Conservation (phyloP, 2,113 vertebrate species). For the Chaetorhynchus papuensis region DNA sequence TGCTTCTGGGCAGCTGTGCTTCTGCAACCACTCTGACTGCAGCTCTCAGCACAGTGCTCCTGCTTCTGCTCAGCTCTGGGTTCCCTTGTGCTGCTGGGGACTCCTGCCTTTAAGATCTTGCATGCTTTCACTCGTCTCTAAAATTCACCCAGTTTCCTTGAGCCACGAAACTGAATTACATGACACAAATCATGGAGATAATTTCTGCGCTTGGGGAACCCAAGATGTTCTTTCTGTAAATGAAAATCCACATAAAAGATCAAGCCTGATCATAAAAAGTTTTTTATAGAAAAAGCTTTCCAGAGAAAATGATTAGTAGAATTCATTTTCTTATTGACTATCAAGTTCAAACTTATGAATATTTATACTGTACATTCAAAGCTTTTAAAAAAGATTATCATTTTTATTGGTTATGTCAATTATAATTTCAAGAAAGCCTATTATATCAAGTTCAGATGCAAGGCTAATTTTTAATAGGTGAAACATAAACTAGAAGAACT, state of each 20-base stretch:
- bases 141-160: neutral
- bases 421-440: neutral
- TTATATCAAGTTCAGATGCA: neutral
- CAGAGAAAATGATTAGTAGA: neutral
- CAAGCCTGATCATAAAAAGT: neutral
- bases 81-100: neutral
- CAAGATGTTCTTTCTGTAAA: neutral
- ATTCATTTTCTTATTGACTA: neutral
- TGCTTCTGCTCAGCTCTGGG: neutral
- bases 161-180: neutral
- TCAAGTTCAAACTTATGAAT: neutral
- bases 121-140: neutral
- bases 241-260: neutral
- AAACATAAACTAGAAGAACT: neutral
- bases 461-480: neutral
- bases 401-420: neutral
- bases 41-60: accelerated
- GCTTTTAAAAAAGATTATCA: neutral
- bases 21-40: neutral
- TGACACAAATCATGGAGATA: neutral
- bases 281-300: neutral
- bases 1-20: neutral
- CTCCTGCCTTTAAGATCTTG: neutral
- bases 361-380: neutral
- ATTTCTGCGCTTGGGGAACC: neutral